A percentile compares a stretch with the other conserved stretches of the same genome.
Evolutionary conservation across 2,113 vertebrate genomes (phyloP).

Genomic region (Marcusenius ussheri): DNA sequence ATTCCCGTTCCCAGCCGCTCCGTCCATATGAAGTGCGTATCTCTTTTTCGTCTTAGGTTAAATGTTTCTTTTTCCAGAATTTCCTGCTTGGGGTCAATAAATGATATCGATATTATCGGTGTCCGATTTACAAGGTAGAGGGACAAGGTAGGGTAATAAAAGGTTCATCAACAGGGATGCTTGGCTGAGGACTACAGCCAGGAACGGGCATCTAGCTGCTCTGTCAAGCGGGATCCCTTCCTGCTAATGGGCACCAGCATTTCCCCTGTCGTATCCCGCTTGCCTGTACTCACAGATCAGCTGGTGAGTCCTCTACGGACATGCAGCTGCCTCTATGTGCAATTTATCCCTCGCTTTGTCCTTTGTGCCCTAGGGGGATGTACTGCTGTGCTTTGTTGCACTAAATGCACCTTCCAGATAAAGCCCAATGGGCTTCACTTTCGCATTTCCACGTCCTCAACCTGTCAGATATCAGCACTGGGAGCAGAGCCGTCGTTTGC

Average conservation of each 20-base stretch:
- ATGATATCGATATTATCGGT: background rate
- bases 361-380: background rate
- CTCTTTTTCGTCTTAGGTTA: background rate
- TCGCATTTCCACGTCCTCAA: background rate
- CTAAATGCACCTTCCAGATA: background rate
- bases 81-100: background rate
- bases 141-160: background rate
- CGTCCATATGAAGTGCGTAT: background rate
- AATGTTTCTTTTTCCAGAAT: background rate
- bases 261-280: background rate
- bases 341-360: background rate
- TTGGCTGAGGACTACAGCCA: background rate
- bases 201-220: background rate
- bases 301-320: background rate
- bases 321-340: background rate
- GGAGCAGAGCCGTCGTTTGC: conserved; percentile 21
- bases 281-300: background rate
- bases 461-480: background rate
- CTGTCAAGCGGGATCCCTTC: background rate
- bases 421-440: background rate
- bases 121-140: background rate
- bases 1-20: background rate
- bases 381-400: background rate
- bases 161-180: background rate
- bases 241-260: background rate